phyloP scores from a whole-genome alignment of 2,888 invertebrate species.

The Eupithecia dodoneata region DNA sequence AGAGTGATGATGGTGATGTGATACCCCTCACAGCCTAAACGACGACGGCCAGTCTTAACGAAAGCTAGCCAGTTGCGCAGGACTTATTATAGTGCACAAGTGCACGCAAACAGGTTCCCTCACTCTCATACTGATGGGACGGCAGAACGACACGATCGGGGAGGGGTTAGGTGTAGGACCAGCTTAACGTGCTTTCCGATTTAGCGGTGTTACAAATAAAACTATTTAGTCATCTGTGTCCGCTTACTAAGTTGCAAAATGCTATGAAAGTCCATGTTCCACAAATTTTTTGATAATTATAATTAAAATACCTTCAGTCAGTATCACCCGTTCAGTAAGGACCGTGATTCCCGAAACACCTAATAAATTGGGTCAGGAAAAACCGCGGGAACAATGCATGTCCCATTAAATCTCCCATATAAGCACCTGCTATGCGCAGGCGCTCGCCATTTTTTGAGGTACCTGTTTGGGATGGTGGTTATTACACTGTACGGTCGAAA shows the following conservation, averaged over 20 bases:
- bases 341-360: slow-evolving; percentile 14
- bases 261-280: background rate
- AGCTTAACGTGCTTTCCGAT: too few species aligned
- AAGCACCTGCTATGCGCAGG: slow-evolving; percentile 44
- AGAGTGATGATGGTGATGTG: too few species aligned
- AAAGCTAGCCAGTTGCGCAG: too few species aligned
- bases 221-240: background rate
- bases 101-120: too few species aligned
- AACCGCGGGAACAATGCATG: slow-evolving; percentile 35
- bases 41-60: too few species aligned
- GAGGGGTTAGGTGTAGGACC: too few species aligned
- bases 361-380: slow-evolving; percentile 38
- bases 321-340: background rate
- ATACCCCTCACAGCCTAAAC: too few species aligned
- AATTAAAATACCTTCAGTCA: background rate
- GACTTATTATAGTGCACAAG: too few species aligned
- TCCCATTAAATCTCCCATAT: slow-evolving; percentile 42
- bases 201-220: background rate
- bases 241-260: background rate
- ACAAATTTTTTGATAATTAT: background rate
- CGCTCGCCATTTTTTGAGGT: slow-evolving; percentile 48
- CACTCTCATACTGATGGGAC: too few species aligned
- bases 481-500: background rate
- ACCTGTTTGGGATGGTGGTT: slow-evolving; percentile 57
- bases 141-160: too few species aligned